Evolutionary conservation across 2,797 vertebrate species (phyloP).

Genomic region (Melanotaenia maccullochi): DNA sequence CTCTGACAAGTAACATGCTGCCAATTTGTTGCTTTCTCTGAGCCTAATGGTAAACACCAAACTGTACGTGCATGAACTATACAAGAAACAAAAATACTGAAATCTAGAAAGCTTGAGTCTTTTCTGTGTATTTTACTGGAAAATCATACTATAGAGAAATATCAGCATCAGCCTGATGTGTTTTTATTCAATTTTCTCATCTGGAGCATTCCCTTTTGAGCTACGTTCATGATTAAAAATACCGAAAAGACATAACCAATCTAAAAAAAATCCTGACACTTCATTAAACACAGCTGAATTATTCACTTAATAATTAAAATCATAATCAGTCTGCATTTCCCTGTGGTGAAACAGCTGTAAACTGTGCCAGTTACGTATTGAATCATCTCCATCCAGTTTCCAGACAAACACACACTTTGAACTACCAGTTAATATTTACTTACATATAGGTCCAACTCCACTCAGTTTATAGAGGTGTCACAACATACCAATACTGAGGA

Average conservation of each 20-base stretch:
- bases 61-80: background rate
- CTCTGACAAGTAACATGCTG: background rate
- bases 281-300: slow-evolving; percentile 12
- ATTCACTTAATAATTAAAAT: background rate
- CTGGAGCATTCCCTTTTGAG: slow-evolving; percentile 24
- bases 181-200: slow-evolving; percentile 19
- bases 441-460: background rate
- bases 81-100: background rate
- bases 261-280: background rate
- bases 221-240: slow-evolving; percentile 22
- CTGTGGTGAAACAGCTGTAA: background rate
- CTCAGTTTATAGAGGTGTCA: background rate
- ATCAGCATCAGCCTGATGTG: background rate
- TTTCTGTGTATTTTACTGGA: no score
- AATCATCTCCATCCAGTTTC: background rate
- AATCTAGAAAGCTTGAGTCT: no score
- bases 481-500: background rate
- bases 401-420: background rate
- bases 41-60: background rate
- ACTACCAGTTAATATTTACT: background rate
- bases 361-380: background rate
- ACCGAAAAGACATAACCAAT: slow-evolving; percentile 3
- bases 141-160: no score
- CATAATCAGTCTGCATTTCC: background rate
- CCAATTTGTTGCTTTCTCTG: background rate